Conservation (phyloP, 2,113 vertebrate species). For the Nerophis ophidion region DNA sequence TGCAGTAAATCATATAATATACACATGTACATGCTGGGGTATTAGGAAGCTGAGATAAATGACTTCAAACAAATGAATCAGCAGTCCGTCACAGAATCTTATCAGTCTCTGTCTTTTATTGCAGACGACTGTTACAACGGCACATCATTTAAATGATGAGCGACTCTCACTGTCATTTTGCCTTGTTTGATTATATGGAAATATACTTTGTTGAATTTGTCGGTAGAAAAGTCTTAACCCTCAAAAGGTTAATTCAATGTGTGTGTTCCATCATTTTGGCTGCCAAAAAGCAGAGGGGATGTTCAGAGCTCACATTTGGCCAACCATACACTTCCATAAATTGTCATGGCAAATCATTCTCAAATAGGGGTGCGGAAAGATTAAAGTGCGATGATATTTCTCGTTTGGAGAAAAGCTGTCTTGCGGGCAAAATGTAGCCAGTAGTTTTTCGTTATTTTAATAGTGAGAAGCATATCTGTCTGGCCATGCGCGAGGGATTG, state of each 20-base stretch:
- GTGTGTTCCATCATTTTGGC: neutral
- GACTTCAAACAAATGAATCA: slow-evolving; percentile 24
- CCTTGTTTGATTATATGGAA: slow-evolving; percentile 19
- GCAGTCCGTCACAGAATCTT: slow-evolving; percentile 15
- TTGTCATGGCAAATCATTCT: slow-evolving; percentile 43
- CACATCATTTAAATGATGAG: slow-evolving; percentile 28
- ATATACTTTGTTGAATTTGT: neutral
- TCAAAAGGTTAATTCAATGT: neutral
- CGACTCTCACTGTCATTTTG: slow-evolving; percentile 31
- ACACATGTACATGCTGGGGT: slow-evolving; percentile 4
- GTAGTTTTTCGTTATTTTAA: too few species aligned
- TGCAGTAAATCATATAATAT: slow-evolving; percentile 14
- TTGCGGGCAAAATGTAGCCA: too few species aligned
- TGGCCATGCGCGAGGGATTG: too few species aligned
- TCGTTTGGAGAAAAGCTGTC: too few species aligned
- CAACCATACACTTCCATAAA: neutral
- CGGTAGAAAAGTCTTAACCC: neutral
- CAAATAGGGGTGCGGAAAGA: slow-evolving; percentile 2
- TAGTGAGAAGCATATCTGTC: too few species aligned
- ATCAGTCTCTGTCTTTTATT: slow-evolving; percentile 23
- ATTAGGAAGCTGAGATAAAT: slow-evolving; percentile 23
- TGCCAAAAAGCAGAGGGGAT: neutral
- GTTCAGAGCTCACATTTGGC: neutral
- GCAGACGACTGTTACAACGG: slow-evolving; percentile 21
- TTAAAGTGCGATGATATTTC: too few species aligned